A percentile compares a stretch with the other conserved stretches of the same genome.
Evolutionary conservation across 53 echinoderm and acorn worm species (phyloP).

Genomic region (Holothuria leucospilota): DNA sequence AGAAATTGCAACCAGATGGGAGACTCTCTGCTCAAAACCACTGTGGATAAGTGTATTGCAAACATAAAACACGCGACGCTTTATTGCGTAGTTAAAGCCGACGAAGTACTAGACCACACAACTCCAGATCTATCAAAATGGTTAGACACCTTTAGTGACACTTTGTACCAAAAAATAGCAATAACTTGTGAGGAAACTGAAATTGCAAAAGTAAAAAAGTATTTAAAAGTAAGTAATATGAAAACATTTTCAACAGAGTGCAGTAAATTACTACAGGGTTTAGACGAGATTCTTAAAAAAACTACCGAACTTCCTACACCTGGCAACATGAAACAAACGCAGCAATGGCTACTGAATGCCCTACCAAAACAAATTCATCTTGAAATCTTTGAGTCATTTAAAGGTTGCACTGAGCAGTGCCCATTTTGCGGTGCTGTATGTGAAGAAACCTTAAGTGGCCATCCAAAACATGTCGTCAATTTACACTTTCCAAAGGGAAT

Average conservation of each 20-base stretch:
- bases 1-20: too few species aligned
- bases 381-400: neutral
- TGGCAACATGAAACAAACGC: neutral
- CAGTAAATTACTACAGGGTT: neutral
- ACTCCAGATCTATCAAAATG: neutral
- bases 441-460: neutral
- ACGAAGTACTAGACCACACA: too few species aligned
- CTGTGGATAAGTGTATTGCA: too few species aligned
- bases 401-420: constrained; percentile 18
- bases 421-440: constrained; percentile 10
- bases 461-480: neutral
- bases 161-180: neutral
- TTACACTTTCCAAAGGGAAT: neutral
- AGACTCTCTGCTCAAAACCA: too few species aligned
- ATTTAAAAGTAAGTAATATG: neutral
- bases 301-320: neutral
- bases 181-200: neutral
- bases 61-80: too few species aligned
- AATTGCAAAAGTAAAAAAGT: neutral
- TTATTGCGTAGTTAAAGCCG: neutral
- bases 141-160: neutral
- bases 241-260: neutral
- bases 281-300: neutral
- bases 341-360: neutral
- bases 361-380: neutral